Conservation (phyloP, 2,888 invertebrate species). For the Iphiclides podalirius region DNA sequence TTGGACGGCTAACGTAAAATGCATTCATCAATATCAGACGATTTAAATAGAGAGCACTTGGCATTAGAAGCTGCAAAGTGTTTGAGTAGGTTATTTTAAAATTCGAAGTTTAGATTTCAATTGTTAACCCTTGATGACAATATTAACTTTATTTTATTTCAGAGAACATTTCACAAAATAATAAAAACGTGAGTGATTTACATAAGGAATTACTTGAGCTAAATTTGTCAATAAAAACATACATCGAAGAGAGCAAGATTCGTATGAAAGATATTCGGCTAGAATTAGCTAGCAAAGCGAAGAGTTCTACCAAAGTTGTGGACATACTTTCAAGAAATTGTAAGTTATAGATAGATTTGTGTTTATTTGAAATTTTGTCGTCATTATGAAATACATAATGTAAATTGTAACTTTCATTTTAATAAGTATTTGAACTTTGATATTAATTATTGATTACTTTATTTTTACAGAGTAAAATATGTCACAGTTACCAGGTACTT, state of each 20-base stretch:
- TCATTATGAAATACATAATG: too few species aligned
- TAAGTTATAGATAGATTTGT: slow-evolving; percentile 37
- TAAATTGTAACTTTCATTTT: too few species aligned
- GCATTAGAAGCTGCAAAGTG: slow-evolving; percentile 60
- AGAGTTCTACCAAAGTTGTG: slow-evolving; percentile 60
- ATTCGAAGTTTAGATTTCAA: slow-evolving; percentile 37
- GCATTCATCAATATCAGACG: slow-evolving; percentile 69
- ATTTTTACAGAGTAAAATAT: slow-evolving; percentile 42
- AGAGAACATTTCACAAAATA: slow-evolving; percentile 65
- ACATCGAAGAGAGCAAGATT: slow-evolving; percentile 64
- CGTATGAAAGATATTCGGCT: slow-evolving; percentile 51
- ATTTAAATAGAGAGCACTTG: slow-evolving; percentile 61
- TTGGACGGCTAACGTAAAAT: slow-evolving; percentile 54
- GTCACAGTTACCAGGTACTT: slow-evolving; percentile 46
- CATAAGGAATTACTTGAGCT: slow-evolving; percentile 67
- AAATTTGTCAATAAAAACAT: slow-evolving; percentile 68
- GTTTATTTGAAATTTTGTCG: too few species aligned
- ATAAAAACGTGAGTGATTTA: slow-evolving; percentile 52
- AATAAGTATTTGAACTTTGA: too few species aligned
- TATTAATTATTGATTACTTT: too few species aligned
- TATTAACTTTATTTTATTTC: slow-evolving; percentile 32
- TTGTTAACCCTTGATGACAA: slow-evolving; percentile 33
- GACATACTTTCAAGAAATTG: slow-evolving; percentile 60
- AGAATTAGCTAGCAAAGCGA: slow-evolving; percentile 56
- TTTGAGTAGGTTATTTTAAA: slow-evolving; percentile 63